Percentiles rank a stretch among this genome's conserved stretches.
phyloP scores from a whole-genome alignment of 2,888 invertebrate species.

The Tetragnatha montana region DNA sequence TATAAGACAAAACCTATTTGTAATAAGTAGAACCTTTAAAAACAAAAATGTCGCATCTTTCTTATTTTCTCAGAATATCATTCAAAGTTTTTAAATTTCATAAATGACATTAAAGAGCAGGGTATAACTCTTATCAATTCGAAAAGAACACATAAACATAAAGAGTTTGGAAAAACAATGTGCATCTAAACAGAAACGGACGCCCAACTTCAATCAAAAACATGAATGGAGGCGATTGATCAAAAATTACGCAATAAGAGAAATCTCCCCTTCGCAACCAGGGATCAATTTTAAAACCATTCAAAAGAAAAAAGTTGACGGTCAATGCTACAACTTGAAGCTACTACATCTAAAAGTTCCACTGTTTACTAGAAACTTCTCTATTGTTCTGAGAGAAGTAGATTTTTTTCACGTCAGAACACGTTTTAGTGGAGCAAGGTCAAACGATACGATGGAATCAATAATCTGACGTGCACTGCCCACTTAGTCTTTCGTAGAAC shows the following conservation, averaged over 20 bases:
- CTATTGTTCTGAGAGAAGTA: neutral
- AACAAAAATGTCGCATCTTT: no score
- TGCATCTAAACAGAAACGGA: no score
- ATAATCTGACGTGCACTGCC: conserved; percentile 61
- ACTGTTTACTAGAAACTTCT: neutral
- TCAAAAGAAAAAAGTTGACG: neutral
- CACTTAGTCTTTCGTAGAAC: conserved; percentile 35
- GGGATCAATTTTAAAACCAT: neutral
- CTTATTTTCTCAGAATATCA: no score
- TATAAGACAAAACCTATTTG: no score
- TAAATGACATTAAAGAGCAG: no score
- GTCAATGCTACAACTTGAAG: neutral
- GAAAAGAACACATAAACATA: no score
- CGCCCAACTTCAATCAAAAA: neutral
- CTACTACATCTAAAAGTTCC: neutral
- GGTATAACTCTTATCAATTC: no score
- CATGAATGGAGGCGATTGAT: neutral
- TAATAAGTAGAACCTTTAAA: no score
- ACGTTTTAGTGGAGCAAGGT: conserved; percentile 66
- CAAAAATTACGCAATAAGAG: neutral
- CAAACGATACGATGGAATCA: conserved; percentile 49
- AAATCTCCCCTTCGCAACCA: no score
- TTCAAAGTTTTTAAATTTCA: no score
- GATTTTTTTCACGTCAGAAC: conserved; percentile 13
- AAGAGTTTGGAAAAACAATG: no score